Conservation (phyloP, 2,113 vertebrate genomes). For the Hypocryptadius cinnamomeus region DNA sequence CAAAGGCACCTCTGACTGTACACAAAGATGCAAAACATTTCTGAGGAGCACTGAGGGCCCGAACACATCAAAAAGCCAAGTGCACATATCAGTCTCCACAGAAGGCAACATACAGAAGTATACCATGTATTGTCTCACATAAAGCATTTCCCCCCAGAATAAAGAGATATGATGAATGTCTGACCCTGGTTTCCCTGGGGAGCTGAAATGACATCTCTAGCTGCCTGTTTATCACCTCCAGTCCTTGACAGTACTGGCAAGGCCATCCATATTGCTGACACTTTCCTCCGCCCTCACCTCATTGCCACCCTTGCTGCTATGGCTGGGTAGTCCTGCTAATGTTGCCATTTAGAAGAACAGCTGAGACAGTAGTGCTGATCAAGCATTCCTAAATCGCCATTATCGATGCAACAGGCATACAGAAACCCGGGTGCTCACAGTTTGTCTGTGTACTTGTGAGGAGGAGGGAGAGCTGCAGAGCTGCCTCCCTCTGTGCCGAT, state of each 20-base stretch:
- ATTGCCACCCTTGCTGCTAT: neutral
- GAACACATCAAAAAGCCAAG: neutral
- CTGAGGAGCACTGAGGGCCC: neutral
- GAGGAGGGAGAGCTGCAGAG: neutral
- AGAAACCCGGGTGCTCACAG: neutral
- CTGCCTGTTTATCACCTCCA: constrained; percentile 18
- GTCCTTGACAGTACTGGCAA: constrained; percentile 31
- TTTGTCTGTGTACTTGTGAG: neutral
- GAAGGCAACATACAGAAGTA: neutral
- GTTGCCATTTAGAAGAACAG: neutral
- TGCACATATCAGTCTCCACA: neutral
- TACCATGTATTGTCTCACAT: neutral
- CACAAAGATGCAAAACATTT: neutral
- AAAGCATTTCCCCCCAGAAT: neutral
- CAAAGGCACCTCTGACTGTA: neutral
- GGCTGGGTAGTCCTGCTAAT: neutral
- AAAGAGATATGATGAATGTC: neutral
- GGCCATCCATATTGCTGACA: constrained; percentile 27
- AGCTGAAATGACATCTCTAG: neutral
- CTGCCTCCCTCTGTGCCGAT: neutral
- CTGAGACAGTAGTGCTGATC: constrained; percentile 31
- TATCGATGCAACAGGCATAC: constrained; percentile 2
- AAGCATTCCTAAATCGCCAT: neutral
- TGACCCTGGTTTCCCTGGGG: neutral
- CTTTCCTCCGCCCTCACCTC: neutral